phyloP scores from a whole-genome alignment of 64 coral and sea anemone genomes.

The Montipora efflorescens region DNA sequence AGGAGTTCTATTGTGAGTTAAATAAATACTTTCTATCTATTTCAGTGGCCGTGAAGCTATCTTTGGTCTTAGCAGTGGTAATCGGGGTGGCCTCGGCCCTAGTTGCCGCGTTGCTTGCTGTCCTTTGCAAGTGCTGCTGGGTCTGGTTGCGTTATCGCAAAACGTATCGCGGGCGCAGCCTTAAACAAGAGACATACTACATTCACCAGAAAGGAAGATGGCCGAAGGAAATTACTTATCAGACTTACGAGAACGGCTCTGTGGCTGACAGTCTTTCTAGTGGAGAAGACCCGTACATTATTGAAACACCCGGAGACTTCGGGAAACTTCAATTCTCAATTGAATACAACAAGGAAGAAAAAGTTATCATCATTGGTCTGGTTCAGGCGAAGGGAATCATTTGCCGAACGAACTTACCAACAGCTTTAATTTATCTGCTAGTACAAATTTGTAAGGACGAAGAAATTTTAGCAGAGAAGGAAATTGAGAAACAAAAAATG shows the following conservation, averaged over 20 bases:
- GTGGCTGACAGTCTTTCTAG: constrained; percentile 57
- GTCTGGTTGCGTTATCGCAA: constrained; percentile 83
- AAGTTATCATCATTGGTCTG: constrained; percentile 69
- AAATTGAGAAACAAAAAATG: constrained; percentile 86
- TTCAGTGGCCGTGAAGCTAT: constrained; percentile 67
- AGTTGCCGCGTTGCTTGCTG: constrained; percentile 63
- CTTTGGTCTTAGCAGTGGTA: constrained; percentile 67
- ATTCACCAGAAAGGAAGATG: constrained; percentile 55
- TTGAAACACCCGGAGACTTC: constrained; percentile 80
- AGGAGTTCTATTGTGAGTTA: too few species aligned
- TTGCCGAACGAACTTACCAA: constrained; percentile 70
- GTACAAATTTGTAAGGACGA: constrained; percentile 50
- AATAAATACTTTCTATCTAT: neutral
- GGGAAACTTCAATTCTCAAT: constrained; percentile 81
- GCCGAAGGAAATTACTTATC: constrained; percentile 78
- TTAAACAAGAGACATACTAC: constrained; percentile 70
- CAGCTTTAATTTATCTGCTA: constrained; percentile 54
- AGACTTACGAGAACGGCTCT: constrained; percentile 72
- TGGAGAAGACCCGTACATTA: constrained; percentile 76
- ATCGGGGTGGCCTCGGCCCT: constrained; percentile 76
- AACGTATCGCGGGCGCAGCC: neutral
- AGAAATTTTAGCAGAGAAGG: constrained; percentile 67
- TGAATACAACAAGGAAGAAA: constrained; percentile 69
- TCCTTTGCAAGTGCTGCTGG: constrained; percentile 89
- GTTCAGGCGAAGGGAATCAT: constrained; percentile 91